Conservation (phyloP, 1,140 invertebrate genomes). For the Lamellibrachia luymesi region DNA sequence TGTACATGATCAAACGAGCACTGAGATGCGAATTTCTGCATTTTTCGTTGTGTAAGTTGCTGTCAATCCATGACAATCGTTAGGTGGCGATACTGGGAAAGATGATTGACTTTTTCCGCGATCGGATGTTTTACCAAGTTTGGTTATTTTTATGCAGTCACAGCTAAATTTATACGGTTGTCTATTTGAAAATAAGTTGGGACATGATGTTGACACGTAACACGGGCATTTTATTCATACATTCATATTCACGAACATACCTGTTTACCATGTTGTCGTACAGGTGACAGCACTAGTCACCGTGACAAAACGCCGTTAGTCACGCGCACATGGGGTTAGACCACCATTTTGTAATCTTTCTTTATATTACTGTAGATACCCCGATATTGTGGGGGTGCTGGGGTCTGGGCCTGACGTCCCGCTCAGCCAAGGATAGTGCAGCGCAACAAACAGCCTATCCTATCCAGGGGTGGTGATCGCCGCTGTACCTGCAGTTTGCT, state of each 20-base stretch:
- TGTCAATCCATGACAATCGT: neutral
- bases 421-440: too few species aligned
- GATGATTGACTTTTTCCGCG: neutral
- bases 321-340: too few species aligned
- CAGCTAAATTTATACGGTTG: neutral
- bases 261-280: neutral
- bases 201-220: neutral
- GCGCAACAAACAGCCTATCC: too few species aligned
- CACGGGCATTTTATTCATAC: neutral
- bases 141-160: neutral
- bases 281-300: too few species aligned
- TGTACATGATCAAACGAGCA: neutral
- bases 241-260: neutral
- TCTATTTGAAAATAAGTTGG: neutral
- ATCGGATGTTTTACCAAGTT: neutral
- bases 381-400: too few species aligned
- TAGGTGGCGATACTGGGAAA: neutral
- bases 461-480: too few species aligned
- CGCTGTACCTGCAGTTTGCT: too few species aligned
- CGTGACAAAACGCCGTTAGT: too few species aligned
- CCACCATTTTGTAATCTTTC: too few species aligned
- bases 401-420: too few species aligned
- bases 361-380: too few species aligned
- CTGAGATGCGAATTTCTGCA: neutral
- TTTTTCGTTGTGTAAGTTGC: neutral